A percentile compares a stretch with the other conserved stretches of the same genome.
phyloP scores from a whole-genome alignment of 2,888 invertebrate species.

The Mactromeris polynyma region DNA sequence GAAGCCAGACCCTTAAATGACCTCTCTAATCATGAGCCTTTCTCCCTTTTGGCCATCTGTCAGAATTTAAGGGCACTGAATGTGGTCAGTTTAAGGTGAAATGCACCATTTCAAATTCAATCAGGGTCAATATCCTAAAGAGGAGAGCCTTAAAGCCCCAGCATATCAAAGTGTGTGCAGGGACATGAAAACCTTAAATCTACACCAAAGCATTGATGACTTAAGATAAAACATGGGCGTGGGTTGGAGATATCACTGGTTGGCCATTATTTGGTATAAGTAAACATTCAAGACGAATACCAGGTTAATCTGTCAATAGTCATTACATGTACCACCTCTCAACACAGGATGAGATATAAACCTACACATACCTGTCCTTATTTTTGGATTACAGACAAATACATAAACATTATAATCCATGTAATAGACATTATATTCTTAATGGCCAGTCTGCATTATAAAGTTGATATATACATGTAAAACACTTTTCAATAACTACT shows the following conservation, averaged over 20 bases:
- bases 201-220: neutral
- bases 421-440: neutral
- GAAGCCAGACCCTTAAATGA: constrained; percentile 16
- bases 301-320: constrained; percentile 23
- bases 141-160: neutral
- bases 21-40: constrained; percentile 13
- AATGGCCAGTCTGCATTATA: neutral
- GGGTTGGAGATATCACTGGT: neutral
- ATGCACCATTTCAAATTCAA: constrained; percentile 2
- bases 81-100: constrained; percentile 39
- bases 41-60: constrained; percentile 33
- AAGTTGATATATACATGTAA: neutral
- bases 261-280: constrained; percentile 22
- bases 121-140: neutral
- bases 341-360: constrained; percentile 2
- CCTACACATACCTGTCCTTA: neutral
- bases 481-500: neutral
- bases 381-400: neutral
- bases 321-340: constrained; percentile 10
- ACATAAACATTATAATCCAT: neutral
- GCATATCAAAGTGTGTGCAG: neutral
- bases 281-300: constrained; percentile 41
- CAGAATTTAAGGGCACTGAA: constrained; percentile 20
- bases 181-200: neutral
- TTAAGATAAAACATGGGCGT: constrained; percentile 5